Percentiles rank a stretch among this genome's conserved stretches.
Evolutionary conservation across 2,888 invertebrate genomes (phyloP).

Genomic region (Leptothorax acervorum): DNA sequence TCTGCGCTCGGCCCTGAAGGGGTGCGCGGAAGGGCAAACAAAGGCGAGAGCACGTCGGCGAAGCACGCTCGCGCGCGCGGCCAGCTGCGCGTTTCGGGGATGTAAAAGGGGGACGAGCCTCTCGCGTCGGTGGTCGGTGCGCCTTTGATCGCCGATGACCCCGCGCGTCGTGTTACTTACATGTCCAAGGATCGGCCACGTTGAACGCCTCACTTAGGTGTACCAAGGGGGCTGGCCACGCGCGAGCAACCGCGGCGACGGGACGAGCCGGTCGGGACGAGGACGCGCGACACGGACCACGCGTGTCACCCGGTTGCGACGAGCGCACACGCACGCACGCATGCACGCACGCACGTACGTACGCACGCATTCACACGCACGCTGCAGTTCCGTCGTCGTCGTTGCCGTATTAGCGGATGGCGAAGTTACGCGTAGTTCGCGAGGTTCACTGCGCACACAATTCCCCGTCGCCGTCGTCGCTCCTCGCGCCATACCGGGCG

Average conservation of each 20-base stretch:
- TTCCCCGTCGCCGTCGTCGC: slow-evolving; percentile 45
- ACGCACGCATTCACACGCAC: slow-evolving; percentile 44
- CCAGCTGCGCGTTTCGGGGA: slow-evolving; percentile 46
- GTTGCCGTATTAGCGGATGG: background rate
- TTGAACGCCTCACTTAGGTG: slow-evolving; percentile 74
- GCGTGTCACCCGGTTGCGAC: slow-evolving; percentile 1
- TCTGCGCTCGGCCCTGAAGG: background rate
- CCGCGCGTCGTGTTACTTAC: slow-evolving; percentile 67
- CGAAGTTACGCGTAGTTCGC: background rate
- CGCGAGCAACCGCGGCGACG: slow-evolving; percentile 25
- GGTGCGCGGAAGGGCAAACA: slow-evolving; percentile 44
- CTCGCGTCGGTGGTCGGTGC: slow-evolving; percentile 7
- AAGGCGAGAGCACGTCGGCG: slow-evolving; percentile 40
- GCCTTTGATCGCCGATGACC: slow-evolving; percentile 8
- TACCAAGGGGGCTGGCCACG: slow-evolving; percentile 56
- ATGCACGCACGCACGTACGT: slow-evolving; percentile 30
- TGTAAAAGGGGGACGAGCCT: slow-evolving; percentile 10
- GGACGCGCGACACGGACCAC: slow-evolving; percentile 54
- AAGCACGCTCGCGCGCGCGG: slow-evolving; percentile 43
- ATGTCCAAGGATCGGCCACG: slow-evolving; percentile 79
- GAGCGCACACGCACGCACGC: slow-evolving; percentile 21
- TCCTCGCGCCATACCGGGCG: slow-evolving; percentile 29
- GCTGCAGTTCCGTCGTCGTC: slow-evolving; percentile 8
- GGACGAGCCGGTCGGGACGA: slow-evolving; percentile 39
- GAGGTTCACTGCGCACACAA: slow-evolving; percentile 55